These are phyloP conservation scores for Imbricaverruca yamaguchii DNA, from an alignment of 2,888 invertebrate genomes.

Conservation along the genomic window DNA sequence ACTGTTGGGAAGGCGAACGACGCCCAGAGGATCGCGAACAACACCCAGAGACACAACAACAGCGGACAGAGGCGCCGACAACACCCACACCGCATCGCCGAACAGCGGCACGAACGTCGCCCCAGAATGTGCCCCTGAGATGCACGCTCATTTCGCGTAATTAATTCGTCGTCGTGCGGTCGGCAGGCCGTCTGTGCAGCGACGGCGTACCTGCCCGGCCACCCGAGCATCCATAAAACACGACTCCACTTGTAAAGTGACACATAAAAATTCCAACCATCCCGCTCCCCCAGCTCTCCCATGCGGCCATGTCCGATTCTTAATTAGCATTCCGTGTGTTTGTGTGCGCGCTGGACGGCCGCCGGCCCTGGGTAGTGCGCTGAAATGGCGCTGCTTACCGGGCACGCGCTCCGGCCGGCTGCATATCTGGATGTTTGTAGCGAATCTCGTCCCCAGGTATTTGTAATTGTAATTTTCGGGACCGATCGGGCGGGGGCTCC, in stretches of 20 bases:
- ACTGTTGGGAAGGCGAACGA: too few species aligned
- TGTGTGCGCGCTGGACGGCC: not conserved
- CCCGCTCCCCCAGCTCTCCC: slow-evolving; percentile 2
- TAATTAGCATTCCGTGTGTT: slow-evolving; percentile 19
- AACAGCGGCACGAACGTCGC: too few species aligned
- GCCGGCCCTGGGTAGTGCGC: not conserved
- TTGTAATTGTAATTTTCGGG: slow-evolving; percentile 18
- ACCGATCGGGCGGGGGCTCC: not conserved
- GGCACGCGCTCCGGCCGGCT: not conserved
- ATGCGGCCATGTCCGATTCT: slow-evolving; percentile 5
- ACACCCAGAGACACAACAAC: too few species aligned
- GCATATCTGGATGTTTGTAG: not conserved
- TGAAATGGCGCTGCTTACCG: too few species aligned
- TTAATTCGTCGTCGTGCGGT: not conserved
- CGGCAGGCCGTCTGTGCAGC: slow-evolving; percentile 20
- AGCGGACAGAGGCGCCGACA: too few species aligned
- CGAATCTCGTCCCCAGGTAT: slow-evolving; percentile 16
- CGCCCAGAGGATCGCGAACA: too few species aligned
- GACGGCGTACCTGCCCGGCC: not conserved
- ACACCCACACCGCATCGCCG: too few species aligned
- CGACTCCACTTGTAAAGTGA: slow-evolving; percentile 18
- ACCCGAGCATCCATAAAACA: slow-evolving; percentile 3
- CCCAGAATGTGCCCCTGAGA: not conserved
- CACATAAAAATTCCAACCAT: slow-evolving; percentile 23
- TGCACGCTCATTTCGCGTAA: not conserved